Percentiles rank a stretch among this genome's conserved stretches.
These are phyloP conservation scores for Scomber scombrus DNA, from an alignment of 2,113 vertebrate genomes.

Conservation along the genomic window DNA sequence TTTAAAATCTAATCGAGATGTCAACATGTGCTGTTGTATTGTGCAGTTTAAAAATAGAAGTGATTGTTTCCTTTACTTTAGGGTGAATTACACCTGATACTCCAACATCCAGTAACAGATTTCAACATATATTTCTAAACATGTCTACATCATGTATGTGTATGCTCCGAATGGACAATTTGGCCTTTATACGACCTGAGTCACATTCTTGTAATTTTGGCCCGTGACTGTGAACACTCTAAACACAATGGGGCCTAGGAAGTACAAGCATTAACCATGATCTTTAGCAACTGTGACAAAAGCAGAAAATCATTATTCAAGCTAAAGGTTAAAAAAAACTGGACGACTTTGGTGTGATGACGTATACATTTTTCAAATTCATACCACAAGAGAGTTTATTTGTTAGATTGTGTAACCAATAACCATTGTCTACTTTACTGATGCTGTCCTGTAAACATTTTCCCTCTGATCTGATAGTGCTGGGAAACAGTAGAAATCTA, in stretches of 20 bases:
- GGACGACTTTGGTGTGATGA: not conserved
- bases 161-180: not conserved
- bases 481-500: too few relatives aligned
- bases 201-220: not conserved
- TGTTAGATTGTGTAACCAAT: too few relatives aligned
- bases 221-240: not conserved
- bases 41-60: conserved; percentile 30
- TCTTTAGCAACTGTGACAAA: not conserved
- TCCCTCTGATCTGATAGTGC: not conserved
- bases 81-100: not conserved
- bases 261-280: not conserved
- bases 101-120: not conserved
- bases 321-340: too few relatives aligned
- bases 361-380: too few relatives aligned
- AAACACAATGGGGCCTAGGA: not conserved
- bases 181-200: not conserved
- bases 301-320: not conserved
- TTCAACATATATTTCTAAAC: not conserved
- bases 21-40: conserved; percentile 42
- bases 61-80: conserved; percentile 23
- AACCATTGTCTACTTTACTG: too few relatives aligned
- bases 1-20: conserved; percentile 46
- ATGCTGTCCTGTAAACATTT: not conserved
- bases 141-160: not conserved
- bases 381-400: too few relatives aligned